Percentiles rank a stretch among this genome's conserved stretches.
phyloP scores from a whole-genome alignment of 2,797 vertebrate genomes.

The Gastrophryne carolinensis region DNA sequence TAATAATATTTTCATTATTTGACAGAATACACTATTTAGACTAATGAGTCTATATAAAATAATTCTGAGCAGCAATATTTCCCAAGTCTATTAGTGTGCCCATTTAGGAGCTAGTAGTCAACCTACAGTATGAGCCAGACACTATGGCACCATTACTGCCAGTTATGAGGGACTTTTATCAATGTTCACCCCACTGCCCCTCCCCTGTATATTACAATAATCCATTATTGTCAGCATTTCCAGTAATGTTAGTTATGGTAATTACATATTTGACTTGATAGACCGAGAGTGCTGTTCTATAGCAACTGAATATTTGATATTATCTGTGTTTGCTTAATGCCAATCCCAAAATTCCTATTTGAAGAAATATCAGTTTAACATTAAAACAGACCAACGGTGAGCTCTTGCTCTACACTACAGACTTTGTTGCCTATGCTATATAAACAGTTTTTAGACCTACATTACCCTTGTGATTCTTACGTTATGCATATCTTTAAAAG shows the following conservation, averaged over 20 bases:
- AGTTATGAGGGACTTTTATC: constrained; percentile 64
- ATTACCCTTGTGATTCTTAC: background rate
- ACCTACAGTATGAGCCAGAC: constrained; percentile 66
- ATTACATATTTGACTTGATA: constrained; percentile 57
- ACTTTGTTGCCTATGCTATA: background rate
- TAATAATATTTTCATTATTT: no score
- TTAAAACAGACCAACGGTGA: no score
- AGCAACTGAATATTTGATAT: constrained; percentile 12
- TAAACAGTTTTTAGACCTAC: background rate
- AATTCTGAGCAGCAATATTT: constrained; percentile 39
- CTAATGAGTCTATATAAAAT: constrained; percentile 57
- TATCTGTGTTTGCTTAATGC: no score
- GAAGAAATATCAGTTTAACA: no score
- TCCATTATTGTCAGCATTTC: constrained; percentile 54
- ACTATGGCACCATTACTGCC: constrained; percentile 65
- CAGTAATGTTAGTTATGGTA: constrained; percentile 56
- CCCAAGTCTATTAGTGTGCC: constrained; percentile 55
- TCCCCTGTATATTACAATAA: constrained; percentile 54
- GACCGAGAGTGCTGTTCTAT: background rate
- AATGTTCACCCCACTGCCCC: constrained; percentile 55
- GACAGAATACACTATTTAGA: constrained; percentile 55
- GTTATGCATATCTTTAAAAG: constrained; percentile 30
- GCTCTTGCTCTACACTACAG: no score
- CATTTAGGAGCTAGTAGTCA: constrained; percentile 60
- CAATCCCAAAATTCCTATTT: no score